Percentiles rank a stretch among this genome's conserved stretches.
Evolutionary conservation across 2,797 vertebrate species (phyloP).

Genomic region (Tadarida brasiliensis): DNA sequence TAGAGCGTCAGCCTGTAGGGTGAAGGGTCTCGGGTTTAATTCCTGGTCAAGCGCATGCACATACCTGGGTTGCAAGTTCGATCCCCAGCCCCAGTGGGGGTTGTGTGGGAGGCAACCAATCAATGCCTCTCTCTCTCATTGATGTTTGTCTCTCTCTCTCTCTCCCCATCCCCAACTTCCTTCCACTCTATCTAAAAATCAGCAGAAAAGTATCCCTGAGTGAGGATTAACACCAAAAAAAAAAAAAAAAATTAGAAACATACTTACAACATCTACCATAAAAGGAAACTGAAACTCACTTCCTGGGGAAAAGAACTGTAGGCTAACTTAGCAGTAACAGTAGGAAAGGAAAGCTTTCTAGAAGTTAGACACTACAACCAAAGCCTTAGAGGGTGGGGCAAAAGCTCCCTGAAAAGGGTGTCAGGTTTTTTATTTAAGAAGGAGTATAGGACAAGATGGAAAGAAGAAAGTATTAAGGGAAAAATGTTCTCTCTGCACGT

Average conservation of each 20-base stretch:
- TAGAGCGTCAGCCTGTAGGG: too few relatives aligned
- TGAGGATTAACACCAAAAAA: too few relatives aligned
- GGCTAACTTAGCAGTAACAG: neutral
- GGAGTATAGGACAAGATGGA: neutral
- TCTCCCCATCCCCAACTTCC: too few relatives aligned
- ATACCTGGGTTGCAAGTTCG: too few relatives aligned
- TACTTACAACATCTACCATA: neutral
- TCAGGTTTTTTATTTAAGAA: neutral
- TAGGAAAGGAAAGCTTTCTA: neutral
- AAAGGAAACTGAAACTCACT: neutral
- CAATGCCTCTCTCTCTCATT: too few relatives aligned
- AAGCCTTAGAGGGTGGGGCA: neutral
- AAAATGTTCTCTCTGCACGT: neutral
- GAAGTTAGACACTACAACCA: neutral
- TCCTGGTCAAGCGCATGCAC: too few relatives aligned
- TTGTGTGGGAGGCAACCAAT: too few relatives aligned
- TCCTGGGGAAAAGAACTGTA: neutral
- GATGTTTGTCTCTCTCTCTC: too few relatives aligned
- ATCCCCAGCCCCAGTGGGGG: too few relatives aligned
- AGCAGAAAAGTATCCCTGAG: too few relatives aligned
- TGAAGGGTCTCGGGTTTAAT: too few relatives aligned
- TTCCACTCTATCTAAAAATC: too few relatives aligned
- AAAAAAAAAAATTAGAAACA: neutral
- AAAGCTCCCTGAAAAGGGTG: neutral
- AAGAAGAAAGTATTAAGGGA: rapidly evolving